Base-by-base conservation (phyloP, 2,888 invertebrate species). In the Argyra leucocephala region DNA sequence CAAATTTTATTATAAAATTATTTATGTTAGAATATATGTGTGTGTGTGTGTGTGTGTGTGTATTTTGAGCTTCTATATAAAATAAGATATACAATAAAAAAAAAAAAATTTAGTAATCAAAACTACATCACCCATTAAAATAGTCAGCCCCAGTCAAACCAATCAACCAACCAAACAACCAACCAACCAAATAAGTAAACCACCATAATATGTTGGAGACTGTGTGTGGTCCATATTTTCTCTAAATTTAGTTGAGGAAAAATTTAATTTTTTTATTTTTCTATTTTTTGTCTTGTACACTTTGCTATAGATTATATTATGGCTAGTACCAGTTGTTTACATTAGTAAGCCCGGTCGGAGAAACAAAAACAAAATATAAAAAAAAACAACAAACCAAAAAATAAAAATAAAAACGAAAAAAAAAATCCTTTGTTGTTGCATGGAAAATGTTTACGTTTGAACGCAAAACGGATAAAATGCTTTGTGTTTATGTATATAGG, bases 161-260 rank as follows among this genome's bases (percentile, higher is more conserved):
- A 31, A 12, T 48, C 12, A 48, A 48, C 48, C 48, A 48, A 48
- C n/a, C 48, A 48, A 48, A 6, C 48, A 48, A 31, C 31, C 31
- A 31, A 10, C 10, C 6, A 31, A 31, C 31, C 10, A 31, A 7
- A n/a, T n/a, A n/a, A n/a, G 31, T 31, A 7, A 31, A 31, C 31
- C 31, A 48, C 48, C 18, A 48, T 5, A 48, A 48, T 48, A 48
- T 48, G 18, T 48, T 48, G 48, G 48, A 18, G n/a, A 48, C 48
- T 48, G 48, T 48, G 48, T 48, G 48, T 48, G 48, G 48, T 48
- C 48, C 15, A 48, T 48, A 48, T 48, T 48, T 48, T 48, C 48
- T 48, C 5, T 48, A 6, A 3, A 18, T 48, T 48, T 48, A 18
- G 12, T 18, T 48, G 9, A 18, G 12, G 48, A 12, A 26, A 26